phyloP scores from a whole-genome alignment of 2,888 invertebrate species.

The Chromoteleia sp. region DNA sequence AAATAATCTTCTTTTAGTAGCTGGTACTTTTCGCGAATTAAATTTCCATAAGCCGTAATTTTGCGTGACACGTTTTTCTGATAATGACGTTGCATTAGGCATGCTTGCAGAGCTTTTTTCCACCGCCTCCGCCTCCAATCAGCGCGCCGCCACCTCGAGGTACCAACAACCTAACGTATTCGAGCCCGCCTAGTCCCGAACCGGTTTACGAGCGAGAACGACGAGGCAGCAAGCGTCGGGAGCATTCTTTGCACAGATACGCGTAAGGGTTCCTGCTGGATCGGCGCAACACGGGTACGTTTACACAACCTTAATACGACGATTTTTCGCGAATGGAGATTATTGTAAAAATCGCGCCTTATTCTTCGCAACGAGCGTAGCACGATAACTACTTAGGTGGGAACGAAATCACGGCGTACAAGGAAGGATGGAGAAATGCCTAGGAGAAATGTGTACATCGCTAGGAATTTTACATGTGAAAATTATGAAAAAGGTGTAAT shows the following conservation, averaged over 20 bases:
- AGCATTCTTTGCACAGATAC: slow-evolving; percentile 83
- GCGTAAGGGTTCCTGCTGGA: slow-evolving; percentile 78
- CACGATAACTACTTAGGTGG: slow-evolving; percentile 54
- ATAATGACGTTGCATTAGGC: slow-evolving; percentile 76
- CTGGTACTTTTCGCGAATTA: slow-evolving; percentile 5
- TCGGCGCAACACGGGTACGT: slow-evolving; percentile 63
- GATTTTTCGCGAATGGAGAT: slow-evolving; percentile 55
- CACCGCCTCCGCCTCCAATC: slow-evolving; percentile 83
- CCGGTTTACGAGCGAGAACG: slow-evolving; percentile 82
- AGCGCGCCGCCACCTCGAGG: slow-evolving; percentile 82
- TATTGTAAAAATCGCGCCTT: slow-evolving; percentile 64
- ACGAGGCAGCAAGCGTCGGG: slow-evolving; percentile 82
- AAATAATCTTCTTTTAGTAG: slow-evolving; percentile 3
- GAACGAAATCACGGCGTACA: slow-evolving; percentile 28
- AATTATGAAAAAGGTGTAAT: slow-evolving; percentile 55
- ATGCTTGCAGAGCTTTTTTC: slow-evolving; percentile 84
- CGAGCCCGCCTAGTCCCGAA: slow-evolving; percentile 83
- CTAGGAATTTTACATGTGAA: slow-evolving; percentile 63
- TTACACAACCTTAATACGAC: slow-evolving; percentile 51
- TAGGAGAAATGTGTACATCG: slow-evolving; percentile 67
- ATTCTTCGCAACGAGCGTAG: slow-evolving; percentile 67
- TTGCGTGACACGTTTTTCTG: slow-evolving; percentile 53
- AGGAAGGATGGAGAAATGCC: slow-evolving; percentile 25
- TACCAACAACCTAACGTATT: slow-evolving; percentile 83
- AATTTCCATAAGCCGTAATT: slow-evolving; percentile 18